These are phyloP conservation scores for Eriosoma lanigerum DNA, from an alignment of 1,140 invertebrate species.

Conservation along the genomic window DNA sequence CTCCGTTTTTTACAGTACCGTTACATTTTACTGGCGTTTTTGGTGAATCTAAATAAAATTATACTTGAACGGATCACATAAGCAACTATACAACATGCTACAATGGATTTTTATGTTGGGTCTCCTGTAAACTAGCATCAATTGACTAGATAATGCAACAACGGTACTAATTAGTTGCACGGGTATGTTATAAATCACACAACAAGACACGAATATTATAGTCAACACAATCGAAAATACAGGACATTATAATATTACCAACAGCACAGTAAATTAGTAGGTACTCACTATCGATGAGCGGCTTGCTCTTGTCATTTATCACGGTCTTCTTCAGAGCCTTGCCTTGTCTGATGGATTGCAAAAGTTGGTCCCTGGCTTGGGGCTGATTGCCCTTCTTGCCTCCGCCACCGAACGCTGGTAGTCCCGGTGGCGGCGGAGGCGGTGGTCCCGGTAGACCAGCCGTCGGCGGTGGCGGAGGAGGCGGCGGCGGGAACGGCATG, in stretches of 20 bases:
- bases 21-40: constrained; percentile 45
- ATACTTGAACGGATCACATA: constrained; percentile 28
- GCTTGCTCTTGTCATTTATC: constrained; percentile 86
- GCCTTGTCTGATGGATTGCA: constrained; percentile 82
- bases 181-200: background rate
- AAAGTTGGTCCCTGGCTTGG: constrained; percentile 67
- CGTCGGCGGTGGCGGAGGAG: constrained; percentile 47
- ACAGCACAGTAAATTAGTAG: background rate
- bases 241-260: background rate
- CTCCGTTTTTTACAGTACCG: constrained; percentile 27
- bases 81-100: constrained; percentile 11
- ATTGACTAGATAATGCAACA: background rate
- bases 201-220: background rate
- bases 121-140: background rate
- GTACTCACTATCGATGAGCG: constrained; percentile 68
- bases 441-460: constrained; percentile 31
- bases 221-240: background rate
- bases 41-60: constrained; percentile 47
- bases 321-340: constrained; percentile 80
- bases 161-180: background rate
- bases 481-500: constrained; percentile 47
- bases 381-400: constrained; percentile 58
- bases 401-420: constrained; percentile 62
- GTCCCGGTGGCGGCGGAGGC: constrained; percentile 63
- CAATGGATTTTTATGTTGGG: background rate